phyloP scores from a whole-genome alignment of 2,888 invertebrate species.

The Dicranocentrus wangi region DNA sequence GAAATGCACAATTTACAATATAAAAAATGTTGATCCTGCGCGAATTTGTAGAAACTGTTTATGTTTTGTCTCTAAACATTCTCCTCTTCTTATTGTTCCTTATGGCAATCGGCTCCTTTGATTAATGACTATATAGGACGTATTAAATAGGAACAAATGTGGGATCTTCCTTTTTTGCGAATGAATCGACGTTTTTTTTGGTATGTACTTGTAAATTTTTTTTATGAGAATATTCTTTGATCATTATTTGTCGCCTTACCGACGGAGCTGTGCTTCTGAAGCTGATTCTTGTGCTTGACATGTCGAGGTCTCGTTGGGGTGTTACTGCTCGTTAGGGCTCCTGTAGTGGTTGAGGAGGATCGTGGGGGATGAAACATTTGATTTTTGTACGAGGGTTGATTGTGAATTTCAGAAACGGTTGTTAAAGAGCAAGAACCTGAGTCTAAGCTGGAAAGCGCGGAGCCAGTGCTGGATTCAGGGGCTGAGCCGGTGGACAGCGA shows the following conservation, averaged over 20 bases:
- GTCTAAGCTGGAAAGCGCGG: conserved; percentile 66
- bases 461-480: conserved; percentile 64
- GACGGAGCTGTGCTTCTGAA: conserved; percentile 73
- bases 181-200: not conserved
- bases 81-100: not conserved
- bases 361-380: conserved; percentile 29
- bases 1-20: too few species aligned
- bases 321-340: conserved; percentile 29
- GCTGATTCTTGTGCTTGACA: conserved; percentile 73
- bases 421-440: conserved; percentile 54
- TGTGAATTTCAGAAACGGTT: conserved; percentile 20
- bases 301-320: conserved; percentile 72
- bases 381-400: conserved; percentile 36
- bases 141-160: not conserved
- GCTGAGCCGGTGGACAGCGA: conserved; percentile 52
- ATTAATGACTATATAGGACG: conserved; percentile 1
- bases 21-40: too few species aligned
- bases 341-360: conserved; percentile 2
- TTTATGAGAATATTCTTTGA: not conserved
- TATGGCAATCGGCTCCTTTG: conserved; percentile 1
- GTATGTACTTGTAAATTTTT: not conserved
- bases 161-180: not conserved
- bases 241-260: too few species aligned
- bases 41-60: too few species aligned
- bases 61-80: too few species aligned